A percentile compares a stretch with the other conserved stretches of the same genome.
phyloP scores from a whole-genome alignment of 2,797 vertebrate species.

The Clamator glandarius region DNA sequence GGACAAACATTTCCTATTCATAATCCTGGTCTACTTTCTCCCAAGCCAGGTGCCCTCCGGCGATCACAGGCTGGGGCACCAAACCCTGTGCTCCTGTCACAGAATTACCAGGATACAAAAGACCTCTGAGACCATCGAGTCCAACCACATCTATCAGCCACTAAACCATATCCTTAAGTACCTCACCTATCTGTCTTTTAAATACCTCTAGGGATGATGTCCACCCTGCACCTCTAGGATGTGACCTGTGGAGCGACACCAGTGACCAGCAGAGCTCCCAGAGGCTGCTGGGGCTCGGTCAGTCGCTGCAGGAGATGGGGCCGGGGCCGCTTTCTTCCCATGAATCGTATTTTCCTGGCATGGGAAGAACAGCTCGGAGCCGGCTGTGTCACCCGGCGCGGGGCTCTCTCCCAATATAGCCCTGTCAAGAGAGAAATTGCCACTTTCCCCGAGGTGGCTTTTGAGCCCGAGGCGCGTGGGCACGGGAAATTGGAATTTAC shows the following conservation, averaged over 20 bases:
- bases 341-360: not conserved
- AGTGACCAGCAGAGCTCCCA: not conserved
- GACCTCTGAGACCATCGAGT: no score
- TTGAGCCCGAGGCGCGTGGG: not conserved
- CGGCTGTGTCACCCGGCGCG: no score
- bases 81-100: no score
- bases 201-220: not conserved
- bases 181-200: no score
- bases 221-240: not conserved
- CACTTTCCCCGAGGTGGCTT: constrained; percentile 40
- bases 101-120: no score
- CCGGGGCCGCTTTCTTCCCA: not conserved
- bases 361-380: not conserved
- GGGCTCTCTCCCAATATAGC: not conserved
- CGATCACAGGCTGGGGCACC: not conserved
- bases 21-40: not conserved
- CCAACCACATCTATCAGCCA: no score
- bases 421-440: constrained; percentile 66
- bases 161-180: no score
- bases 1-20: not conserved
- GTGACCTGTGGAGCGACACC: not conserved
- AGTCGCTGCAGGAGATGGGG: not conserved
- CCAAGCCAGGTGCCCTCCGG: not conserved
- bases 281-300: accelerated
- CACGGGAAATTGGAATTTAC: constrained; percentile 58